Percentiles rank a stretch among this genome's conserved stretches.
phyloP scores from a whole-genome alignment of 2,113 vertebrate species.

The Dasyprocta punctata region DNA sequence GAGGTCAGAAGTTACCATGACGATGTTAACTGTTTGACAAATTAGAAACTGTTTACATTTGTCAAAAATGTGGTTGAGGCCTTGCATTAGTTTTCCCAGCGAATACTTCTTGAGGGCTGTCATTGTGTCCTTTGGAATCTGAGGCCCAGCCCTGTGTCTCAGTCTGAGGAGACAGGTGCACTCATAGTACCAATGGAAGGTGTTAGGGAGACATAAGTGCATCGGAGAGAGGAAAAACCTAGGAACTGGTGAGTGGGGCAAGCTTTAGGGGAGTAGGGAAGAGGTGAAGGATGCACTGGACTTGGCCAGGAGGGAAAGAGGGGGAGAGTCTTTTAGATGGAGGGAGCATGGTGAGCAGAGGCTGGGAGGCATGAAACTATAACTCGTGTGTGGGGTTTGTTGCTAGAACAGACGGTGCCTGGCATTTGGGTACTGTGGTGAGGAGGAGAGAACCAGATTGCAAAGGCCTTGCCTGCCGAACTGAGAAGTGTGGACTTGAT shows the following conservation, averaged over 20 bases:
- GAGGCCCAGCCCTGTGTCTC: not conserved
- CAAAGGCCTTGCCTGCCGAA: slow-evolving; percentile 53
- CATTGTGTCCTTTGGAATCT: not conserved
- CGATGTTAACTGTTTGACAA: slow-evolving; percentile 55
- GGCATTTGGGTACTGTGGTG: slow-evolving; percentile 70
- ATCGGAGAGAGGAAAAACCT: not conserved
- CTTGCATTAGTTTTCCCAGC: slow-evolving; percentile 9
- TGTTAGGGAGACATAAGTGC: not conserved
- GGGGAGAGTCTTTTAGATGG: not conserved
- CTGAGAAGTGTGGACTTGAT: slow-evolving; percentile 58
- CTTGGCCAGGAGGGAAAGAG: not conserved
- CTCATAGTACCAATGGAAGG: not conserved
- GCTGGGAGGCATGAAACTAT: slow-evolving; percentile 44
- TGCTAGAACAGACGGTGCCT: slow-evolving; percentile 66
- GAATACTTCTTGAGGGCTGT: slow-evolving; percentile 17
- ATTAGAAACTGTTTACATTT: slow-evolving; percentile 61
- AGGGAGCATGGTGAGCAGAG: not conserved
- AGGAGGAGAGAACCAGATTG: slow-evolving; percentile 70
- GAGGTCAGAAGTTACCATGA: slow-evolving; percentile 38
- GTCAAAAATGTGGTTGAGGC: not conserved
- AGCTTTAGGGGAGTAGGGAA: not conserved
- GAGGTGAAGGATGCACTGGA: not conserved
- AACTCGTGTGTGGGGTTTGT: slow-evolving; percentile 41
- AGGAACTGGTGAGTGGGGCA: not conserved
- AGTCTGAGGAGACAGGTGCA: not conserved